These are phyloP conservation scores for Mesoligia furuncula DNA, from an alignment of 2,888 invertebrate genomes.

Conservation along the genomic window DNA sequence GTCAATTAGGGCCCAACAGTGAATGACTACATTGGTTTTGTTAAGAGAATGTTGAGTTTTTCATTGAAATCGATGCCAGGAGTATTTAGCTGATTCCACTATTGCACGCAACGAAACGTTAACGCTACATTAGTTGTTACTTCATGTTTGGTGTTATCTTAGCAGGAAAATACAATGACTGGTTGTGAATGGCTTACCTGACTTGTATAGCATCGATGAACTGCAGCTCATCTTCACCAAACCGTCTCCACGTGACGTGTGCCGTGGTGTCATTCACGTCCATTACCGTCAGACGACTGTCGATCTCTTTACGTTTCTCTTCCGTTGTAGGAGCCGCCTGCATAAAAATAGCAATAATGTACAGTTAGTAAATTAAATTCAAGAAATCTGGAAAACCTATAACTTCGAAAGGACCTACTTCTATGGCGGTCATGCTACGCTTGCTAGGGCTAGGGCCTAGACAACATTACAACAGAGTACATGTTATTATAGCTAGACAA, in stretches of 20 bases:
- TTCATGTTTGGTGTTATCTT: background rate
- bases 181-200: constrained; percentile 72
- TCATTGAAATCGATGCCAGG: background rate
- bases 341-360: background rate
- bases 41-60: background rate
- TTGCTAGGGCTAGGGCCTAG: too few relatives aligned
- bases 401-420: too few relatives aligned
- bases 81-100: background rate
- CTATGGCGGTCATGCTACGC: too few relatives aligned
- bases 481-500: too few relatives aligned
- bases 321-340: constrained; percentile 65
- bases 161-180: background rate
- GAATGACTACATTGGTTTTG: background rate
- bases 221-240: constrained; percentile 94
- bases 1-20: background rate
- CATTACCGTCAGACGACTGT: constrained; percentile 93
- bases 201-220: constrained; percentile 97
- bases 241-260: constrained; percentile 95
- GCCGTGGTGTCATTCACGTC: constrained; percentile 95
- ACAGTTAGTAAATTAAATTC: background rate
- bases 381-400: background rate
- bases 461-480: too few relatives aligned
- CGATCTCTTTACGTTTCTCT: constrained; percentile 90
- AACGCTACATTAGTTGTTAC: too few relatives aligned
- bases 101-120: background rate